These are phyloP conservation scores for Dipodomys merriami DNA, from an alignment of 2,113 vertebrate genomes.

Conservation along the genomic window DNA sequence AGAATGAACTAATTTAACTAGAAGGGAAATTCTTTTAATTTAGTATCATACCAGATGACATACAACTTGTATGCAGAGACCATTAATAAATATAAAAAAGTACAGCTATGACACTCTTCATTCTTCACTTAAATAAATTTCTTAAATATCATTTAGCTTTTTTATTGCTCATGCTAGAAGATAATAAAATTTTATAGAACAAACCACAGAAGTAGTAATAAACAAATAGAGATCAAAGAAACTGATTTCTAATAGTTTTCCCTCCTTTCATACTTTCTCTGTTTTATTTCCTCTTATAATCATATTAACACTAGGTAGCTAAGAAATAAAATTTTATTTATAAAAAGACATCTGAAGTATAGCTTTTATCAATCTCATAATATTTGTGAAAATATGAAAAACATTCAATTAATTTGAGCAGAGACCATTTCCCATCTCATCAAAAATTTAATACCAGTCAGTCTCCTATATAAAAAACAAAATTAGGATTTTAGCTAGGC, in stretches of 20 bases:
- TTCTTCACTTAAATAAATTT: background rate
- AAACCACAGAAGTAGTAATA: slow-evolving; percentile 25
- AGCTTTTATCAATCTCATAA: background rate
- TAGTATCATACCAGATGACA: background rate
- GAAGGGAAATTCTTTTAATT: slow-evolving; percentile 21
- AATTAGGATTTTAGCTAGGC: background rate
- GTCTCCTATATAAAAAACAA: slow-evolving; percentile 41
- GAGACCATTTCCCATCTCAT: background rate
- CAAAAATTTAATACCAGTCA: slow-evolving; percentile 15
- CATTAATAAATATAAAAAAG: slow-evolving; percentile 38
- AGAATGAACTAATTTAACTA: background rate
- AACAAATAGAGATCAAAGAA: background rate
- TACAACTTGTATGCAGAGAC: background rate
- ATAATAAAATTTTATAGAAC: background rate
- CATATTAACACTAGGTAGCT: background rate
- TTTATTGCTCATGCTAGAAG: background rate
- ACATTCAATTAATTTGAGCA: slow-evolving; percentile 34
- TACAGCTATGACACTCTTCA: background rate
- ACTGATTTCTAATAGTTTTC: background rate
- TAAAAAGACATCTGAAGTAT: background rate
- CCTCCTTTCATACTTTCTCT: background rate
- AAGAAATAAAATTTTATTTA: background rate
- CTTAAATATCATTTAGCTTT: background rate
- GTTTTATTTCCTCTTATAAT: slow-evolving; percentile 28
- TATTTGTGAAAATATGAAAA: slow-evolving; percentile 47